Evolutionary conservation across 1,140 invertebrate genomes (phyloP), one percentile per base, ranked within the genome.

Genomic region (Papilio machaon): DNA sequence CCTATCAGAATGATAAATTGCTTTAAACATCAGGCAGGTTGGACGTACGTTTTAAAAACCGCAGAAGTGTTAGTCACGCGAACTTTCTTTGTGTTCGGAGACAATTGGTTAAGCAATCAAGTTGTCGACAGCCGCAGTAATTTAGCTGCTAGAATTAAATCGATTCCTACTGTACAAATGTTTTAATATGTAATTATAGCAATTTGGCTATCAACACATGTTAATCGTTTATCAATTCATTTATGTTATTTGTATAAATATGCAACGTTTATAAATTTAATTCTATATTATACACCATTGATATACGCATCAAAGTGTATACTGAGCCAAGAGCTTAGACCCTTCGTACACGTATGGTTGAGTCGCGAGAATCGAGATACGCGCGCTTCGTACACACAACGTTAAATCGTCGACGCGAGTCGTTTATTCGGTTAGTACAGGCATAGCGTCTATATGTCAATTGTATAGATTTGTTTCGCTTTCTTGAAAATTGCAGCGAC

Each of bases 71-170:
- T 49, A 74, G 79, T 80, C 84, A 87, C 85, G 83, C 85, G 79
- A 84, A 75, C 84, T 67, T 77, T 83, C 77, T 54, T 81, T 85
- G 86, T 73, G 86, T 83, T 86, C 46, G 30, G 73, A 82, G 81
- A 82, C 81, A 82, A 85, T 83, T 83, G 79, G 85, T 81, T 64
- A 46, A 80, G 60, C 83, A 81, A 84, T 85, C 85, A 82, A 83
- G 80, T 82, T 86, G 85, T 86, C 82, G 78, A 81, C 82, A 81
- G 70, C 77, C 74, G 73, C 74, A 75, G 70, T 80, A 67, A 64
- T 75, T 82, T 52, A 79, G 52, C 80, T 82, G 54, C 80, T 81
- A 82, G 67, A 80, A 79, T 80, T 17, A 79, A 82, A 77, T 77
- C 73, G 64, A 35, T 70, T 73, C 67, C 60, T 82, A 38, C 75